These are phyloP conservation scores for Pomatostomus ruficeps DNA, from an alignment of 2,113 vertebrate species.

Conservation along the genomic window DNA sequence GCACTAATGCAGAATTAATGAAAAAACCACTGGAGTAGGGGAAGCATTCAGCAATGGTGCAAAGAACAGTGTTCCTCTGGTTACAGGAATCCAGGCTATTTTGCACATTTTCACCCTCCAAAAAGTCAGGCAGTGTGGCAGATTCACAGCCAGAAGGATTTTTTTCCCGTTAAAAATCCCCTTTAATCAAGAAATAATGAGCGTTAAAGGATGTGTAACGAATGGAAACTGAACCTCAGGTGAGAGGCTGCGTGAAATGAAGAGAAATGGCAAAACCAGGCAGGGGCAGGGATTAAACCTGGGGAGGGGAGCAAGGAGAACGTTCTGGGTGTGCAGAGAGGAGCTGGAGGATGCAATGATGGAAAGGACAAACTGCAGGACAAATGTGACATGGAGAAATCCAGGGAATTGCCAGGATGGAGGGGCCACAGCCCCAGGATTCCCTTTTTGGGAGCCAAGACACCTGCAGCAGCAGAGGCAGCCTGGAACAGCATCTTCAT, in stretches of 20 bases:
- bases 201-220: neutral
- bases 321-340: fast-evolving
- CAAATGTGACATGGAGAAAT: neutral
- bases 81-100: neutral
- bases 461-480: neutral
- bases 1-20: neutral
- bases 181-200: neutral
- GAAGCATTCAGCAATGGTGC: neutral
- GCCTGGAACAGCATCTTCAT: neutral
- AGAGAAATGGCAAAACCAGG: neutral
- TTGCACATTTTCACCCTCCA: neutral
- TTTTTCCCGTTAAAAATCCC: neutral
- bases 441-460: neutral
- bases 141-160: neutral
- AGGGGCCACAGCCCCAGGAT: neutral
- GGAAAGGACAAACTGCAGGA: neutral
- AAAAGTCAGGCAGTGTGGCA: neutral
- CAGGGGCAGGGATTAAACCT: neutral
- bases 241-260: neutral
- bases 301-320: neutral
- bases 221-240: neutral
- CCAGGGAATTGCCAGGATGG: neutral
- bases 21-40: neutral
- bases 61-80: neutral
- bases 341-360: neutral